phyloP scores from a whole-genome alignment of 2,113 vertebrate genomes.

The Albula goreensis region DNA sequence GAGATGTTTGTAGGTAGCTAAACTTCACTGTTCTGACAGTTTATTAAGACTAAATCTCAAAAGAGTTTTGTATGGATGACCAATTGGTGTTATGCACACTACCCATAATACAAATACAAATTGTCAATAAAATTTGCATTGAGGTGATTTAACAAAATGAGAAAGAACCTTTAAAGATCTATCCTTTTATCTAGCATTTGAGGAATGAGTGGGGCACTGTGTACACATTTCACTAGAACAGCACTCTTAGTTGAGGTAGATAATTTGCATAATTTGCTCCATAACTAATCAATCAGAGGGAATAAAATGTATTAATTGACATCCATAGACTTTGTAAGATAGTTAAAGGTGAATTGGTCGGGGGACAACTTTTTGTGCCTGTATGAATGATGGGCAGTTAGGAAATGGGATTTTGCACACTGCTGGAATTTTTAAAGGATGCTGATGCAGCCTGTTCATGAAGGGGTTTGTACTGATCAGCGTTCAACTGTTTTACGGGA shows the following conservation, averaged over 20 bases:
- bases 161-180: not conserved
- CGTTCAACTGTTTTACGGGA: slow-evolving; percentile 21
- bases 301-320: not conserved
- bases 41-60: not conserved
- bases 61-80: not conserved
- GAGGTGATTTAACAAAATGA: too few relatives aligned
- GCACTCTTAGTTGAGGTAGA: not conserved
- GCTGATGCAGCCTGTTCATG: slow-evolving; percentile 1
- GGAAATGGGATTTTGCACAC: not conserved
- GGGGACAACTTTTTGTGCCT: not conserved
- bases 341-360: not conserved
- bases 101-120: not conserved
- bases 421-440: not conserved
- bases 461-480: slow-evolving; percentile 25
- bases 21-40: not conserved
- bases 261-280: too few relatives aligned
- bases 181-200: not conserved
- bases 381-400: not conserved
- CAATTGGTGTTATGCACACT: not conserved
- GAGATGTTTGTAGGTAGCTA: not conserved
- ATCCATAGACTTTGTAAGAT: not conserved
- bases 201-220: not conserved
- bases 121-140: not conserved
- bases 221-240: not conserved
- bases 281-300: not conserved